Evolutionary conservation across 2,113 vertebrate species (phyloP).

Genomic region (Notiomystis cincta): DNA sequence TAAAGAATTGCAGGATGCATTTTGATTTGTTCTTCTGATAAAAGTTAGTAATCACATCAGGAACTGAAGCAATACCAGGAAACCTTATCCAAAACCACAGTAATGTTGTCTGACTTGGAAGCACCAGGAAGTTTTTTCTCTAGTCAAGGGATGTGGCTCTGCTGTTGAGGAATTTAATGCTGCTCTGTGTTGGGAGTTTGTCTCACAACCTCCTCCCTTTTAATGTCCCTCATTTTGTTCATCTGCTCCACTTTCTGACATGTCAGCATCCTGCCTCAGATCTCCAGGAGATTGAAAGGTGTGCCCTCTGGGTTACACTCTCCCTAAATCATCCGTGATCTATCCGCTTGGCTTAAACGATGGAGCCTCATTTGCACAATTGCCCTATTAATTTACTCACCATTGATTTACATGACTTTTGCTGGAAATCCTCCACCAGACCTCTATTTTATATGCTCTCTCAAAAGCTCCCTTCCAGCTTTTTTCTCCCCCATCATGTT

Average conservation of each 20-base stretch:
- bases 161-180: background rate
- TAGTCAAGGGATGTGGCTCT: background rate
- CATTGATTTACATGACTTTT: conserved; percentile 74
- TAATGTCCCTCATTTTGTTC: conserved; percentile 14
- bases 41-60: background rate
- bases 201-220: background rate
- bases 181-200: background rate
- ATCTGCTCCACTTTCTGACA: conserved; percentile 50
- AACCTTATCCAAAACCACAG: background rate
- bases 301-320: conserved; percentile 56
- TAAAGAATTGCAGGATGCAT: background rate
- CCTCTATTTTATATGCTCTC: conserved; percentile 4
- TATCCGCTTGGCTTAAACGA: conserved; percentile 62
- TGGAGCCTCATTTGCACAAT: conserved; percentile 69
- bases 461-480: background rate
- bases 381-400: conserved; percentile 76
- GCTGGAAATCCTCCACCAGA: conserved; percentile 50
- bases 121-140: background rate
- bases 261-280: conserved; percentile 55
- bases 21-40: background rate
- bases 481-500: conserved; percentile 14
- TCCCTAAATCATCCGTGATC: conserved; percentile 66
- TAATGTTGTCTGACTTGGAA: background rate
- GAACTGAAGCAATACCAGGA: background rate
- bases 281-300: conserved; percentile 62